These are phyloP conservation scores for Fregata magnificens DNA, from an alignment of 2,113 vertebrate species.

Conservation along the genomic window DNA sequence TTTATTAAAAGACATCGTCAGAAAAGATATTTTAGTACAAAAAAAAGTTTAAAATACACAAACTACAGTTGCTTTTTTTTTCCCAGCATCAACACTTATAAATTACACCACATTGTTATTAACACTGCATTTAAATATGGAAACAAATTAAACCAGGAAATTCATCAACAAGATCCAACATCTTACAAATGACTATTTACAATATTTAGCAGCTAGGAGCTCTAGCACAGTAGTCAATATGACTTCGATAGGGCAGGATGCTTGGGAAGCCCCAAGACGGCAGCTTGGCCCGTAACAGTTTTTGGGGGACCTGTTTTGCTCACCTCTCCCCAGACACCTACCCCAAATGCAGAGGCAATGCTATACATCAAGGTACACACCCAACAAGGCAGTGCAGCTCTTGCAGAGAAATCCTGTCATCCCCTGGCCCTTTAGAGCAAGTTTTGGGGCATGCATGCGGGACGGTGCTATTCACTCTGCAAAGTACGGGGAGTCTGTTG, in stretches of 20 bases:
- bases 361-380: neutral
- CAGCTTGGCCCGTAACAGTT: neutral
- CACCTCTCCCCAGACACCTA: neutral
- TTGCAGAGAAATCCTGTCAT: neutral
- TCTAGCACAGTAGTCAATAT: slow-evolving; percentile 64
- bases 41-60: slow-evolving; percentile 44
- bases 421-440: neutral
- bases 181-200: slow-evolving; percentile 47
- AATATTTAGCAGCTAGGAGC: slow-evolving; percentile 50
- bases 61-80: neutral
- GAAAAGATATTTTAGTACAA: slow-evolving; percentile 47
- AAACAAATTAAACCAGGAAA: slow-evolving; percentile 8
- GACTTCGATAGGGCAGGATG: slow-evolving; percentile 47
- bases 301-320: neutral
- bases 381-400: neutral
- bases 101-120: slow-evolving; percentile 49
- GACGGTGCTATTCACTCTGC: neutral
- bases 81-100: slow-evolving; percentile 26
- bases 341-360: neutral
- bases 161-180: neutral
- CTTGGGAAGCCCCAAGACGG: slow-evolving; percentile 57
- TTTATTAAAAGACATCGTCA: slow-evolving; percentile 61
- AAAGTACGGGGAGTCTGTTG: neutral
- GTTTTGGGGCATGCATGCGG: rapidly evolving
- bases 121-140: slow-evolving; percentile 49